Percentiles rank a stretch among this genome's conserved stretches.
phyloP scores from a whole-genome alignment of 2,888 invertebrate genomes.

The Atethmia centrago region DNA sequence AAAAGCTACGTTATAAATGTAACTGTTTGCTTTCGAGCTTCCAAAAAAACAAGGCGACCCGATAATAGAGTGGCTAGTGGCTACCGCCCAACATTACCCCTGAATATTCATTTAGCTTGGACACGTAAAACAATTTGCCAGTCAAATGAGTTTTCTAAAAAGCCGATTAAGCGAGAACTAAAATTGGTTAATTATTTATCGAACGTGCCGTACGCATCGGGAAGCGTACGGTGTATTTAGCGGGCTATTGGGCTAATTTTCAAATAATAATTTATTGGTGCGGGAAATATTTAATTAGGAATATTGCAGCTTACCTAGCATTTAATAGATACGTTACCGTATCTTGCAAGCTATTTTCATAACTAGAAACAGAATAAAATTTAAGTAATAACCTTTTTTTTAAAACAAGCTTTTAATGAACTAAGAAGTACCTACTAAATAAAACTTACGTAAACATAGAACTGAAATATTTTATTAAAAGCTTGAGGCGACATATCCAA shows the following conservation, averaged over 20 bases:
- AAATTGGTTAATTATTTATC: constrained; percentile 88
- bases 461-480: too few species aligned
- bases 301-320: constrained; percentile 7
- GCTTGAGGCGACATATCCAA: too few species aligned
- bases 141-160: constrained; percentile 90
- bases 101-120: constrained; percentile 78
- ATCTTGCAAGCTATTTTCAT: background rate
- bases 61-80: constrained; percentile 59
- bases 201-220: constrained; percentile 71
- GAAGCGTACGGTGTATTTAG: constrained; percentile 51
- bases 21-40: constrained; percentile 54
- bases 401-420: too few species aligned
- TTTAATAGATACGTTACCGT: constrained; percentile 1
- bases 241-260: constrained; percentile 45
- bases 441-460: too few species aligned
- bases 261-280: constrained; percentile 63
- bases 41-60: constrained; percentile 66
- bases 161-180: constrained; percentile 89
- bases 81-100: constrained; percentile 69
- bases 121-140: constrained; percentile 86
- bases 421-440: too few species aligned
- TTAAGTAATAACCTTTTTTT: too few species aligned
- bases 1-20: constrained; percentile 35
- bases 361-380: too few species aligned
- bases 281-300: constrained; percentile 45